Percentiles rank a stretch among this genome's conserved stretches.
These are phyloP conservation scores for Holacanthella duospinosa DNA, from an alignment of 2,888 invertebrate genomes.

Conservation along the genomic window DNA sequence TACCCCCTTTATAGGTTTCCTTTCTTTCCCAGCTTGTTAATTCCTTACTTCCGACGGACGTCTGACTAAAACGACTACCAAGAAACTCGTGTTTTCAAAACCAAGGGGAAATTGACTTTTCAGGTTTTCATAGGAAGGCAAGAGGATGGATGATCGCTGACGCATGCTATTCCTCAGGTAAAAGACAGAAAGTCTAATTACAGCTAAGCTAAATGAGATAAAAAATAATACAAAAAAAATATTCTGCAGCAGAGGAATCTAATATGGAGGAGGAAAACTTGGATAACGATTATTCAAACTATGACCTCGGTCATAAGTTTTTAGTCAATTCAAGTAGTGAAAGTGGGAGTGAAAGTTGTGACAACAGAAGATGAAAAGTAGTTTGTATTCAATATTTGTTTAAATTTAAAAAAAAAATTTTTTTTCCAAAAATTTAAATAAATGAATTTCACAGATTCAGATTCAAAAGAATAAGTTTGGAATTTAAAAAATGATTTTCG, in stretches of 20 bases:
- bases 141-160: conserved; percentile 14
- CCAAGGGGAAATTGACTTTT: conserved; percentile 4
- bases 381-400: too few relatives aligned
- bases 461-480: too few relatives aligned
- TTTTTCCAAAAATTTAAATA: background rate
- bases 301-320: too few relatives aligned
- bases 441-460: too few relatives aligned
- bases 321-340: too few relatives aligned
- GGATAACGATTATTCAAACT: too few relatives aligned
- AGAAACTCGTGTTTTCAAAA: background rate
- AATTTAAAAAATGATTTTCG: too few relatives aligned
- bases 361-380: too few relatives aligned
- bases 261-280: too few relatives aligned
- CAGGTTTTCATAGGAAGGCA: background rate
- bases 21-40: conserved; percentile 16
- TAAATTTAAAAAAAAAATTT: background rate
- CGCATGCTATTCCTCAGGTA: conserved; percentile 16
- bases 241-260: too few relatives aligned
- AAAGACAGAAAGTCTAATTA: background rate
- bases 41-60: conserved; percentile 35
- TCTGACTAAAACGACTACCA: conserved; percentile 14
- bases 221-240: too few relatives aligned
- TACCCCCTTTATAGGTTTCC: background rate
- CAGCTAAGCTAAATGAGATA: too few relatives aligned
- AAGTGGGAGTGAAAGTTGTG: background rate